Evolutionary conservation across 2,113 vertebrate genomes (phyloP).

Genomic region (Shinisaurus crocodilurus): DNA sequence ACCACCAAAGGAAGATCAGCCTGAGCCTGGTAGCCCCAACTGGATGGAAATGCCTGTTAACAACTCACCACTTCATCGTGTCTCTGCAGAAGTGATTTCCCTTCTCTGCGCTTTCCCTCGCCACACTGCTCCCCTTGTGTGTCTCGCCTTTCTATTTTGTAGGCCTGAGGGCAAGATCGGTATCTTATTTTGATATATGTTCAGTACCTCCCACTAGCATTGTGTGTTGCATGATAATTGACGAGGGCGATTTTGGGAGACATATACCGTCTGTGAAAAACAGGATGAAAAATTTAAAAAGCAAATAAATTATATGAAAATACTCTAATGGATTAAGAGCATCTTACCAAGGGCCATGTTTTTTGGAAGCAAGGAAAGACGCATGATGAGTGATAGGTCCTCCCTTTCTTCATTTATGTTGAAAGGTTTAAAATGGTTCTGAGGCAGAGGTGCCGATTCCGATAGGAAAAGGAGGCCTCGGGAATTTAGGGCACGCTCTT

Average conservation of each 20-base stretch:
- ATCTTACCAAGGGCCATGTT: not conserved
- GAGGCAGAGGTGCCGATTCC: not conserved
- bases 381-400: too few relatives aligned
- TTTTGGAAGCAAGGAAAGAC: not conserved
- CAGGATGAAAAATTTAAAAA: not conserved
- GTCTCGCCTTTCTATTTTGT: not conserved
- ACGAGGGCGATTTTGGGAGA: not conserved
- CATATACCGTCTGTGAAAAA: not conserved
- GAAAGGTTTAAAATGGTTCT: not conserved
- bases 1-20: not conserved
- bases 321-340: not conserved
- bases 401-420: not conserved
- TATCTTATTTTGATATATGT: not conserved
- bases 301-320: too few relatives aligned
- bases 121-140: not conserved
- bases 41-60: not conserved
- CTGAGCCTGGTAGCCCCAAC: not conserved
- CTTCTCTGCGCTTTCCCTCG: not conserved
- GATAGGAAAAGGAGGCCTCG: not conserved
- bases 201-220: not conserved
- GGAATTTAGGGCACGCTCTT: too few relatives aligned
- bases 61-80: not conserved
- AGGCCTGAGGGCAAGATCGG: not conserved
- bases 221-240: not conserved
- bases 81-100: too few relatives aligned